Evolutionary conservation across 2,797 vertebrate genomes (phyloP).

Genomic region (Spondyliosoma cantharus): DNA sequence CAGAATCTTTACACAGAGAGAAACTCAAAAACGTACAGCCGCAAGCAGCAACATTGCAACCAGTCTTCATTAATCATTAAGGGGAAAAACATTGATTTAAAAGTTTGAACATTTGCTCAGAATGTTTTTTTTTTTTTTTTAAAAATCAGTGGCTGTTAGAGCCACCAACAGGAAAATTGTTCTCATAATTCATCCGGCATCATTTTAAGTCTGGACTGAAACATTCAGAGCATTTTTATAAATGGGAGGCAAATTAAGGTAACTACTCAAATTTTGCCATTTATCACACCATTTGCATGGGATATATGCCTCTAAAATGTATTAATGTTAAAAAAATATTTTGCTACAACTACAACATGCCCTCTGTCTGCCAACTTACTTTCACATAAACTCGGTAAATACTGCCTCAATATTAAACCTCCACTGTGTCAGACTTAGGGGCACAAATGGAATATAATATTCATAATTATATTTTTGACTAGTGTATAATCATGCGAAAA

Average conservation of each 20-base stretch:
- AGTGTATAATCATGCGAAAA: too few species aligned
- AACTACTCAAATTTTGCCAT: neutral
- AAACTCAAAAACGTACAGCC: neutral
- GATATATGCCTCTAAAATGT: neutral
- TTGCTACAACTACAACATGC: neutral
- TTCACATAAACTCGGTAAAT: neutral
- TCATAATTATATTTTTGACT: too few species aligned
- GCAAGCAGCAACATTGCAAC: neutral
- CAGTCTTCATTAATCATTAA: neutral
- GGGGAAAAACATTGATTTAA: neutral
- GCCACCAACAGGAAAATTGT: neutral
- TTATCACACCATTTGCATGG: neutral
- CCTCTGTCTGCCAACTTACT: neutral
- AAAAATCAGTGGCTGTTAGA: neutral
- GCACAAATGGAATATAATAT: too few species aligned
- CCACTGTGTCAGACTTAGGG: too few species aligned
- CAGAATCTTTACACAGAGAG: neutral
- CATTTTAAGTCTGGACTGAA: neutral
- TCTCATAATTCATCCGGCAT: neutral
- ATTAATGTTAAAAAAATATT: neutral
- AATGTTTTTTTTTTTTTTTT: too few species aligned
- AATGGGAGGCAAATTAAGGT: neutral
- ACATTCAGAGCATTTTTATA: neutral
- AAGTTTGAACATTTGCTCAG: slow-evolving; percentile 7
- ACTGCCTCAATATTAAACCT: neutral